Evolutionary conservation across 2,797 vertebrate genomes (phyloP).

Genomic region (Mus caroli): DNA sequence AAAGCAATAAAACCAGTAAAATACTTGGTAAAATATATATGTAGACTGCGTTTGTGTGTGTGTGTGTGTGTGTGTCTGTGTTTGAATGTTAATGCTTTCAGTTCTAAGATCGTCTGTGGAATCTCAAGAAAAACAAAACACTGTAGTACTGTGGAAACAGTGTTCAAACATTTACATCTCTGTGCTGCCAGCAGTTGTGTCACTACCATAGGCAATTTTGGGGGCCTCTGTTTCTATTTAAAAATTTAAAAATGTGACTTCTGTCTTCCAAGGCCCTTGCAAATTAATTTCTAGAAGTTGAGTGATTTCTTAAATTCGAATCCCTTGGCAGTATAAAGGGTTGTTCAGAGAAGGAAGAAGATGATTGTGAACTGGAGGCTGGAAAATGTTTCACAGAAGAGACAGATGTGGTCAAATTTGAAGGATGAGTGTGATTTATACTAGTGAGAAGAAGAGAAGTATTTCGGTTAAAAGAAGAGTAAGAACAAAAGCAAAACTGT

Average conservation of each 20-base stretch:
- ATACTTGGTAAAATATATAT: background rate
- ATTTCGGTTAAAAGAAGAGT: slow-evolving; percentile 41
- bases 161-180: slow-evolving; percentile 8
- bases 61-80: background rate
- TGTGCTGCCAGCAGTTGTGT: slow-evolving; percentile 31
- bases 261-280: slow-evolving; percentile 9
- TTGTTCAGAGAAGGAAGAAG: slow-evolving; percentile 48
- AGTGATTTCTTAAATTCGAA: slow-evolving; percentile 27
- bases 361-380: background rate
- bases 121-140: slow-evolving; percentile 50
- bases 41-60: background rate
- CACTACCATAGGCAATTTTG: background rate
- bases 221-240: slow-evolving; percentile 40
- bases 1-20: slow-evolving; percentile 44
- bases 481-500: slow-evolving; percentile 22
- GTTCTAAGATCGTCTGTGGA: slow-evolving; percentile 22
- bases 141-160: background rate
- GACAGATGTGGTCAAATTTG: slow-evolving; percentile 13
- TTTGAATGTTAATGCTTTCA: background rate
- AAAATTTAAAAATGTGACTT: slow-evolving; percentile 16
- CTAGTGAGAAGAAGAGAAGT: slow-evolving; percentile 9
- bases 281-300: slow-evolving; percentile 38
- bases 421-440: slow-evolving; percentile 17
- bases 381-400: slow-evolving; percentile 4
- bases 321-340: slow-evolving; percentile 32